Evolutionary conservation across 2,797 vertebrate genomes (phyloP), one percentile per base, ranked within the genome.

Genomic region (Chrosomus eos): DNA sequence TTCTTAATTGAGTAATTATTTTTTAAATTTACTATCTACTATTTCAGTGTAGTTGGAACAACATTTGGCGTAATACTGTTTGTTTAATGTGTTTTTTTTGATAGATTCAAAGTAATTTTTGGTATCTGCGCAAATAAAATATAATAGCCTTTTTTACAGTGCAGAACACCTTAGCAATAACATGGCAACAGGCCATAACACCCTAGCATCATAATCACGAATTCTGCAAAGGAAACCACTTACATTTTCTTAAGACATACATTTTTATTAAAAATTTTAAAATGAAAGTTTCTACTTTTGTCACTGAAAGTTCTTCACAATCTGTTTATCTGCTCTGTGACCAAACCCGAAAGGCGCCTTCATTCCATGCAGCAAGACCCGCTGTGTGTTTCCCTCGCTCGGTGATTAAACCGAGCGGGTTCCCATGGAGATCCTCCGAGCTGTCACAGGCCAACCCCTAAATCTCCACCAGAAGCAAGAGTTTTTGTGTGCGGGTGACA

Each of bases 401-500:
- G 38, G 78, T 86, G 88, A 87, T 90, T 91, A 92, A 87, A 91
- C 92, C 90, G 83, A 90, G 60, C 60, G 48, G 74, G 94, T 95
- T 93, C 84, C 93, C 91, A 91, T 93, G 93, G 93, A 64, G 89
- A 95, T 73, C 86, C 80, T 82, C 86, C 87, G 87, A 90, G 89
- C 92, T 91, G 93, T 91, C 90, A 88, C 90, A 88, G 80, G 90
- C 83, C 66, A 19, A 90, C 88, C 91, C 91, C 93, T 95, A 93
- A 91, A 94, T 93, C 94, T 92, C 88, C 84, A 82, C 70, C 70
- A 71, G 79, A 55, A 68, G 82, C 83, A 78, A 78, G 88, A 88
- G 89, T 83, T 92, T 89, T 91, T 93, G 93, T 94, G 92, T 93
- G 91, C 83, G 89, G 87, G 88, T 91, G 93, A 94, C 94, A 94